These are phyloP conservation scores for Polyergus mexicanus DNA, from an alignment of 1,140 invertebrate species.

Conservation along the genomic window DNA sequence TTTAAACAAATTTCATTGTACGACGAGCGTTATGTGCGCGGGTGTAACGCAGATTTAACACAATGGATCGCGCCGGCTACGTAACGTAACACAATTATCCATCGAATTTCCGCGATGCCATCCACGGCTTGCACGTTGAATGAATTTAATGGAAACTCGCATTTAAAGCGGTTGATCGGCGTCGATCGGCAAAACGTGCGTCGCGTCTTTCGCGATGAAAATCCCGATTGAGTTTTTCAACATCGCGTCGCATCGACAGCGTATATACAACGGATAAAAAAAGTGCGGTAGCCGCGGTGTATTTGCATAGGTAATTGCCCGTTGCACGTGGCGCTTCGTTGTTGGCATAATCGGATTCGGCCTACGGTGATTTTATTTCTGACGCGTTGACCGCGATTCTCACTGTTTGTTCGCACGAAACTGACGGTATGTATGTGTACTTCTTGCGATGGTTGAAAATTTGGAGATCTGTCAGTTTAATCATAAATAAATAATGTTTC, in stretches of 20 bases:
- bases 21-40: not conserved
- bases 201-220: constrained; percentile 60
- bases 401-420: constrained; percentile 35
- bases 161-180: constrained; percentile 18
- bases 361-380: constrained; percentile 71
- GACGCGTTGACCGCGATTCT: constrained; percentile 68
- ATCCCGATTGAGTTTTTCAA: constrained; percentile 52
- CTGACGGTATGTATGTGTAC: not conserved
- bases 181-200: constrained; percentile 40
- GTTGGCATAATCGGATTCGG: constrained; percentile 70
- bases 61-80: constrained; percentile 19
- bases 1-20: constrained; percentile 61
- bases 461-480: not conserved
- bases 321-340: constrained; percentile 65
- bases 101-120: constrained; percentile 63
- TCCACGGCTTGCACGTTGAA: constrained; percentile 35
- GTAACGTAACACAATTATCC: constrained; percentile 63
- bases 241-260: constrained; percentile 31
- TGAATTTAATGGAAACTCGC: constrained; percentile 57
- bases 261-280: constrained; percentile 65
- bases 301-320: constrained; percentile 77
- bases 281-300: constrained; percentile 47
- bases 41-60: constrained; percentile 28
- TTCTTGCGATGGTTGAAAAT: constrained; percentile 30
- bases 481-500: constrained; percentile 1